A percentile compares a stretch with the other conserved stretches of the same genome.
Evolutionary conservation across 2,797 vertebrate genomes (phyloP).

Genomic region (Chloroceryle amazona): DNA sequence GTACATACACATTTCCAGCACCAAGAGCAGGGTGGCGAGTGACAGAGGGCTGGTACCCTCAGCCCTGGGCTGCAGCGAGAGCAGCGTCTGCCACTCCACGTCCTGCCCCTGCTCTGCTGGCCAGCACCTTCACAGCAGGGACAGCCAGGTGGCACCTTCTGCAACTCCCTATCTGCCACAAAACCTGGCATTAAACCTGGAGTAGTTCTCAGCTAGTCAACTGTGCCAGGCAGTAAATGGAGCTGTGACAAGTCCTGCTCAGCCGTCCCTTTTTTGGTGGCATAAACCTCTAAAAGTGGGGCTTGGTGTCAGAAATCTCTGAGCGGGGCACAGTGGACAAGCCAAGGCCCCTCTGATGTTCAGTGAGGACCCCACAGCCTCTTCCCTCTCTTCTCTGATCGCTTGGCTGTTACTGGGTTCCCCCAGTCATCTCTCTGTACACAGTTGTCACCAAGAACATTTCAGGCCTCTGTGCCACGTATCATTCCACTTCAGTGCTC

Average conservation of each 20-base stretch:
- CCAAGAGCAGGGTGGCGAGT: not conserved
- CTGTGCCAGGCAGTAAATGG: not conserved
- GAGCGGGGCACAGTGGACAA: not conserved
- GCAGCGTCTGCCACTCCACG: not conserved
- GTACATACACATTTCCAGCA: not conserved
- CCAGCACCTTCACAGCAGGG: not conserved
- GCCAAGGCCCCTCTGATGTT: not conserved
- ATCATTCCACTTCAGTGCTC: not conserved
- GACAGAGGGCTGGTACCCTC: not conserved
- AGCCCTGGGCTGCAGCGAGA: not conserved
- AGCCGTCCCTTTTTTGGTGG: not conserved
- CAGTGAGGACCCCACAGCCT: not conserved
- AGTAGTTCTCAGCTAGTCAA: not conserved
- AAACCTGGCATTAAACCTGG: not conserved
- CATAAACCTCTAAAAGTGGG: not conserved
- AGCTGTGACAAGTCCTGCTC: not conserved
- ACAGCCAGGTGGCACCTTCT: not conserved
- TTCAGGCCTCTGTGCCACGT: not conserved
- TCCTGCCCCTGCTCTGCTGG: not conserved
- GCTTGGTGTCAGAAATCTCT: not conserved
- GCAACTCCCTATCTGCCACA: not conserved
- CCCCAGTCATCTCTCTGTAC: not conserved
- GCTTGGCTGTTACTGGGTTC: not conserved
- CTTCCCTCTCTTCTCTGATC: not conserved
- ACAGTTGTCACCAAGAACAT: not conserved